Evolutionary conservation across 2,888 invertebrate genomes (phyloP).

Genomic region (Hydropsyche betteni): DNA sequence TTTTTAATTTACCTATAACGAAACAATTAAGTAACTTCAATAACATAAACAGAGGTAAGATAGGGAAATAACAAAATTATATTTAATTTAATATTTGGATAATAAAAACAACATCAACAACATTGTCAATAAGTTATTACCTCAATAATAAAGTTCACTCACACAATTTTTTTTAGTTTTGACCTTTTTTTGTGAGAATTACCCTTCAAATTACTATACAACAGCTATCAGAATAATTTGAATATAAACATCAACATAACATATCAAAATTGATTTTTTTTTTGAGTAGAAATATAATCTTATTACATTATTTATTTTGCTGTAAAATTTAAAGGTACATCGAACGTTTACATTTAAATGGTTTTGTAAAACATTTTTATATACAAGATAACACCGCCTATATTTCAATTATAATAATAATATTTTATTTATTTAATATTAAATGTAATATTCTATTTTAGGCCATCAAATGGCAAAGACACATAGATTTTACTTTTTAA

Average conservation of each 20-base stretch:
- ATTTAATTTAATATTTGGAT: conserved; percentile 31
- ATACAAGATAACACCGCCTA: conserved; percentile 45
- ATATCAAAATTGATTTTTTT: conserved; percentile 43
- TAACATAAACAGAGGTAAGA: conserved; percentile 37
- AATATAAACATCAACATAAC: conserved; percentile 49
- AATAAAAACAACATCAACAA: conserved; percentile 36
- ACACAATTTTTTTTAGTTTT: conserved; percentile 18
- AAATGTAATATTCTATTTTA: conserved; percentile 47
- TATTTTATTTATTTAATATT: conserved; percentile 34
- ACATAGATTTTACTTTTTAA: conserved; percentile 51
- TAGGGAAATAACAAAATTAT: conserved; percentile 35
- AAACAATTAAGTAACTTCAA: conserved; percentile 41
- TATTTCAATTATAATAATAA: conserved; percentile 42
- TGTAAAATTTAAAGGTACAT: conserved; percentile 48
- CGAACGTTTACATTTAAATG: conserved; percentile 49
- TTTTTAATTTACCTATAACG: conserved; percentile 45
- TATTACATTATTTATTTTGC: conserved; percentile 30
- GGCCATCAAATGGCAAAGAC: conserved; percentile 52
- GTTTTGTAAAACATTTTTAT: conserved; percentile 48
- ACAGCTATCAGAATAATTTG: conserved; percentile 46
- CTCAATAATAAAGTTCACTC: conserved; percentile 17
- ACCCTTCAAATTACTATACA: conserved; percentile 36
- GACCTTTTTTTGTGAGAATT: conserved; percentile 28
- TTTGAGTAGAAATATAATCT: conserved; percentile 50
- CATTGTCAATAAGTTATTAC: conserved; percentile 36